Evolutionary conservation across 2,888 invertebrate genomes (phyloP), one percentile per base, ranked within the genome.

Genomic region (Mycalesis mineus): DNA sequence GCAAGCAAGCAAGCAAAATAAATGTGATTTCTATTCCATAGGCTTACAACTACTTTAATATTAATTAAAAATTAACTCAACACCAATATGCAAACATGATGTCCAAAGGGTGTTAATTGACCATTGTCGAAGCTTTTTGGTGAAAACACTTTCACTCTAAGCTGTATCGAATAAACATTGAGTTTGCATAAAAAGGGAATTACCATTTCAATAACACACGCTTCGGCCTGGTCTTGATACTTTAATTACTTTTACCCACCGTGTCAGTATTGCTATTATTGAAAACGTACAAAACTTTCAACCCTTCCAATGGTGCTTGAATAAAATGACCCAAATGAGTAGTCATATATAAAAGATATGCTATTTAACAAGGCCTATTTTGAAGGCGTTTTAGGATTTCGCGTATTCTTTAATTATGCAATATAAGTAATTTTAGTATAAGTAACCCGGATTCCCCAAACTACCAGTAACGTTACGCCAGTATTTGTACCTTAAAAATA

Each of bases 191-290:
- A 74, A 76, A 77, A 72, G 70, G 62, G 65, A 61, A 84, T 85
- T 82, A 81, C 79, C 82, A 80, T 80, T 78, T 74, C 79, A 81
- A 78, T 78, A 67, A 70, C 63, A 71, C 70, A 70, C 70, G 65
- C 64, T 36, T 47, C 17, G 0, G 52, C 42, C 13, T 33, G 29
- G 7, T 6, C 14, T 47, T 15, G 50, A 37, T 29, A 39, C 39
- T 29, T 40, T 50, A 39, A 50, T 50, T 50, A 39, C 37, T 39
- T 50, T 40, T 14, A 13, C 6, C 8, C 11, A 45, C 31, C 29
- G 11, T n/a, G 8, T 47, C n/a, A n/a, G n/a, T n/a, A n/a, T n/a
- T n/a, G n/a, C n/a, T n/a, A 47, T 53, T 57, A 57, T 49, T 40
- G 42, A 41, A 17, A 45, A 50, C 36, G 50, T 42, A 60, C 57